phyloP scores from a whole-genome alignment of 2,888 invertebrate species.

The Plusia festucae region DNA sequence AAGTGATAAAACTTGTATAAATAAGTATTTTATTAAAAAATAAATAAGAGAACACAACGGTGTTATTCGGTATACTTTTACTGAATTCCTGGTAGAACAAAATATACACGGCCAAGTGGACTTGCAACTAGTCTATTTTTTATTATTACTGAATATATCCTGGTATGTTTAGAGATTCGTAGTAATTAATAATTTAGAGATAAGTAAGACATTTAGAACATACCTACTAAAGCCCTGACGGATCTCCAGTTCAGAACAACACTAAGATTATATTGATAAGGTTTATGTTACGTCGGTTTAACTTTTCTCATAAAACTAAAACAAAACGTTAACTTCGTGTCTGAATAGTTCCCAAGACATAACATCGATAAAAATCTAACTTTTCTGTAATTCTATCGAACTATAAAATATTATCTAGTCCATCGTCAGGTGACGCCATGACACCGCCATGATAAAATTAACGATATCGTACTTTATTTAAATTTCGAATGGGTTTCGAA shows the following conservation, averaged over 20 bases:
- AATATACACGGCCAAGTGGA: too few species aligned
- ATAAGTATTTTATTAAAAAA: too few species aligned
- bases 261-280: neutral
- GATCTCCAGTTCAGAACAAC: neutral
- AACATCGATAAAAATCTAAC: neutral
- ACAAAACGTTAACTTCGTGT: neutral
- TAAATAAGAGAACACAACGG: too few species aligned
- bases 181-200: too few species aligned
- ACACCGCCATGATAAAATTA: neutral
- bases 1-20: too few species aligned
- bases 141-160: too few species aligned
- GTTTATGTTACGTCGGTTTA: neutral
- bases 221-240: too few species aligned
- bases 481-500: constrained; percentile 4
- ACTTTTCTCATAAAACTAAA: constrained; percentile 7
- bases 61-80: too few species aligned
- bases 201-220: too few species aligned
- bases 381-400: constrained; percentile 14
- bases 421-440: constrained; percentile 8
- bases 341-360: neutral
- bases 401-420: constrained; percentile 13
- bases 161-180: too few species aligned
- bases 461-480: constrained; percentile 20
- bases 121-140: too few species aligned
- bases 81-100: too few species aligned